Base-by-base conservation (phyloP, 2,797 vertebrate species). In the Mallotus villosus region DNA sequence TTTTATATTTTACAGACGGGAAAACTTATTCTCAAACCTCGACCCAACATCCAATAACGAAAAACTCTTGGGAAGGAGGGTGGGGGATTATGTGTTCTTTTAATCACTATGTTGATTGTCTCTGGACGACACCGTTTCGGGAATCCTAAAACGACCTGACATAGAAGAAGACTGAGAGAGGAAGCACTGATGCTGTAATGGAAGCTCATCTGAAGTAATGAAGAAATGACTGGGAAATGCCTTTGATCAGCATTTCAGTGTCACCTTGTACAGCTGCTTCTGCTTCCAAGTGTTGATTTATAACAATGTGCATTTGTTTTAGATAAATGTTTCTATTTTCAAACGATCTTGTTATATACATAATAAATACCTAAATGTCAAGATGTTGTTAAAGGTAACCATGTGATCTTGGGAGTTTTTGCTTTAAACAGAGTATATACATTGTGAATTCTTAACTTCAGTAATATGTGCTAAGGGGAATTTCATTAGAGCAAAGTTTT, bases 11-110 rank as follows among this genome's bases (percentile, higher is more conserved):
- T 86, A 49, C 93, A 99, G 98, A 99, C 97, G 72, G 98, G 98
- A 83, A 99, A 99, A 86, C 91, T 99, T 74, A 99, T 99, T 89
- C 91, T 99, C 80, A 99, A 99, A 88, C 98, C 98, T 64, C 93
- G 98, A 80, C 97, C 97, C 62, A 96, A 98, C 61, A 96, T 97
- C 84, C 97, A 99, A 57, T 99, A 93, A 94, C 86, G 19, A 17
- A 29, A 37, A 32, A 37, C 63, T 29, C 17, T 12, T 17, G 51
- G 21, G 49, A 12, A 71, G n/a, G 46, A 25, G 55, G 70, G 57
- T 19, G 63, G 61, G 55, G 29, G 21, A 51, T 49, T 63, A 34
- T 57, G 24, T 74, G 27, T 67, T 60, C 67, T 57, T 67, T 68
- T 34, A 51, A 49, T 58, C 41, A 55, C 22, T 57, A 55, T 67